Evolutionary conservation across 2,113 vertebrate genomes (phyloP).

Genomic region (Salvelinus sp.): DNA sequence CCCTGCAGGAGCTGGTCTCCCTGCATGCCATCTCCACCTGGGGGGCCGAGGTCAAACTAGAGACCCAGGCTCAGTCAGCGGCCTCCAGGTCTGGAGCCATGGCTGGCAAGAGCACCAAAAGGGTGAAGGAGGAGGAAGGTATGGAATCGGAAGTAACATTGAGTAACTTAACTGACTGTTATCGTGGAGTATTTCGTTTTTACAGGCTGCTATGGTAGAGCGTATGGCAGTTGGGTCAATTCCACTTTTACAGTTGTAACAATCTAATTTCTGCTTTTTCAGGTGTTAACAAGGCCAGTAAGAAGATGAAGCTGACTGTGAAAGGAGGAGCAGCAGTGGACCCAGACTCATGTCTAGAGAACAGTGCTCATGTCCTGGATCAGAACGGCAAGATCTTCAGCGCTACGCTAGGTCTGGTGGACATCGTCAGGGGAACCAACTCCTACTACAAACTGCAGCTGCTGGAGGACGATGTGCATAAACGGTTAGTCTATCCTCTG

Average conservation of each 20-base stretch:
- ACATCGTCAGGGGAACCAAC: slow-evolving; percentile 93
- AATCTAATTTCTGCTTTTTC: slow-evolving; percentile 3
- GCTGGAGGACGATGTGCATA: slow-evolving; percentile 91
- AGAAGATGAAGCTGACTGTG: slow-evolving; percentile 96
- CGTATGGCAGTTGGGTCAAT: background rate
- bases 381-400: slow-evolving; percentile 94
- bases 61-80: slow-evolving; percentile 64
- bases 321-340: slow-evolving; percentile 98
- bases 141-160: background rate
- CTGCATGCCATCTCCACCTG: slow-evolving; percentile 87
- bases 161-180: background rate
- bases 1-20: slow-evolving; percentile 84
- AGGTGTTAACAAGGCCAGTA: slow-evolving; percentile 86
- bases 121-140: slow-evolving; percentile 90
- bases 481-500: slow-evolving; percentile 72
- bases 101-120: slow-evolving; percentile 82
- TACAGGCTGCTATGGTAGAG: background rate
- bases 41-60: slow-evolving; percentile 88
- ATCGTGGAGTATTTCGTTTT: background rate
- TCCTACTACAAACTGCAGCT: slow-evolving; percentile 98
- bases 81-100: slow-evolving; percentile 77
- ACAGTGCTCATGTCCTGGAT: slow-evolving; percentile 93
- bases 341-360: slow-evolving; percentile 93
- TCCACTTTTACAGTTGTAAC: too few species aligned
- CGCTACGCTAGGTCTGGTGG: slow-evolving; percentile 92